These are phyloP conservation scores for Rhimphoctona megacephalus DNA, from an alignment of 2,888 invertebrate genomes.

Conservation along the genomic window DNA sequence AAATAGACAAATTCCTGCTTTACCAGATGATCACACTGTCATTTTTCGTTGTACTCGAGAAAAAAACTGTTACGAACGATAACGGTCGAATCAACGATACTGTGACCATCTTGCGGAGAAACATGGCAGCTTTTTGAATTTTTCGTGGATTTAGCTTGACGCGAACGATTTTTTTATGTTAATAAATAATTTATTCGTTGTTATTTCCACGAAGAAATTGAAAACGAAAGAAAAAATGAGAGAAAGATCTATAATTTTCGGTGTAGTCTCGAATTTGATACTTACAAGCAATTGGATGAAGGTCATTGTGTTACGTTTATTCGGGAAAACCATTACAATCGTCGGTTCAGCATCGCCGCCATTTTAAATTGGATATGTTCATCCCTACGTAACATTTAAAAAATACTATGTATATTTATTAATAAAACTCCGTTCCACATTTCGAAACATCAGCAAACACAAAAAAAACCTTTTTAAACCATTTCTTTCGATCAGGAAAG, in stretches of 20 bases:
- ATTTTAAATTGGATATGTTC: not conserved
- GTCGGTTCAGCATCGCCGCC: not conserved
- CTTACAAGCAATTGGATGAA: not conserved
- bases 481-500: not conserved
- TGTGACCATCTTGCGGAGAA: conserved; percentile 20
- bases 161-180: not conserved
- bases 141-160: not conserved
- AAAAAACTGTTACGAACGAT: not conserved
- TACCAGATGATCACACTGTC: not conserved
- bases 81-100: not conserved
- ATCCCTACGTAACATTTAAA: conserved; percentile 14
- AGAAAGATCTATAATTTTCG: not conserved
- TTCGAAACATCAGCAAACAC: not conserved
- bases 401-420: not conserved
- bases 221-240: not conserved
- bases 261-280: not conserved
- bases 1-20: not conserved
- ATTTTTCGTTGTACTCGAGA: not conserved
- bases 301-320: conserved; percentile 10
- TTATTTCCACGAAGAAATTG: not conserved
- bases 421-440: not conserved
- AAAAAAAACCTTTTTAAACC: not conserved
- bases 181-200: too few relatives aligned
- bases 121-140: not conserved
- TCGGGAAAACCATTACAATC: conserved; percentile 16